Percentiles rank a stretch among this genome's conserved stretches.
Conservation (phyloP, 2,797 vertebrate species). For the Propithecus perrieri region DNA sequence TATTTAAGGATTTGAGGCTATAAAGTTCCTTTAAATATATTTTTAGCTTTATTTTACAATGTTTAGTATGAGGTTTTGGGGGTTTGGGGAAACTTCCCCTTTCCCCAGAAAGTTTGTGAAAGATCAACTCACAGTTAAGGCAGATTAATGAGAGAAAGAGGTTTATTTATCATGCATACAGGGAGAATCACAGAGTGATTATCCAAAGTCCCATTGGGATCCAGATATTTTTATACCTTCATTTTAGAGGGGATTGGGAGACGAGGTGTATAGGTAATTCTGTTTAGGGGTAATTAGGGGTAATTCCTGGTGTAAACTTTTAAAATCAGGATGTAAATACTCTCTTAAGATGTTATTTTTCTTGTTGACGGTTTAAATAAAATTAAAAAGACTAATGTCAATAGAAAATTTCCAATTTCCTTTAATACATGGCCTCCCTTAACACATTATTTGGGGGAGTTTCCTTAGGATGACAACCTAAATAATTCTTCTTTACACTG, state of each 20-base stretch:
- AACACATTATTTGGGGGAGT: background rate
- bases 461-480: background rate
- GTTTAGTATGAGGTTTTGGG: background rate
- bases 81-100: too few relatives aligned
- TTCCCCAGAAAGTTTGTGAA: too few relatives aligned
- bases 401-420: background rate
- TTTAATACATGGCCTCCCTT: background rate
- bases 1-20: background rate
- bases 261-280: too few relatives aligned
- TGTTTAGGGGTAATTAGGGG: too few relatives aligned
- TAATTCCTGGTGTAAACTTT: too few relatives aligned
- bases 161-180: too few relatives aligned
- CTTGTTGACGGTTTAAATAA: background rate
- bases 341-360: background rate
- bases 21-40: background rate
- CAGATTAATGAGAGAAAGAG: too few relatives aligned
- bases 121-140: too few relatives aligned
- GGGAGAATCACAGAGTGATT: too few relatives aligned
- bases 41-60: background rate
- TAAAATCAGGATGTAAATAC: background rate
- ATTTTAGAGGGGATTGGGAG: too few relatives aligned
- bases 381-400: background rate
- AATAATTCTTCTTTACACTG: background rate
- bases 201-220: too few relatives aligned
- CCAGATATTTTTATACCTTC: too few relatives aligned